Evolutionary conservation across 2,888 invertebrate species (phyloP), one percentile per base, ranked within the genome.

Genomic region (Xanthorhoe spadicearia): DNA sequence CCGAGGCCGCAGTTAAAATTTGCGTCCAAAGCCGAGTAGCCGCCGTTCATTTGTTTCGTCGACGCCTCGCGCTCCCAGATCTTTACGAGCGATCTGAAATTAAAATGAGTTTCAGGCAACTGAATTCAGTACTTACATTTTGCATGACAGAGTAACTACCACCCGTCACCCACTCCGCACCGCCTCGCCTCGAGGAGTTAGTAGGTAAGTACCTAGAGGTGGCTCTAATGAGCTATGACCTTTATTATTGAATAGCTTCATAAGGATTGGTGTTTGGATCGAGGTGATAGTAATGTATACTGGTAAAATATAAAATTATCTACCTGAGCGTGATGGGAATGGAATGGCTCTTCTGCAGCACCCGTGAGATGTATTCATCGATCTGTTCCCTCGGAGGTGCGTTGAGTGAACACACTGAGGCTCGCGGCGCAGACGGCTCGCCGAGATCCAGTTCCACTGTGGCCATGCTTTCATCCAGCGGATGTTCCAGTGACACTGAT

Each of bases 401-500:
- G 80, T 85, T 86, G 1, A 95, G 94, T 28, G 95, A 95, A 83
- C 96, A 96, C 0, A 98, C 95, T 38, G 95, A 94, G 78, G 98
- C 98, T 58, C 96, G 95, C 0, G 98, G 94, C 70, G 96, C 95
- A 0, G 96, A 95, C 17, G 97, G 95, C 79, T 98, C 98, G 6
- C 95, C 93, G 60, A 99, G 92, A 85, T 98, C 96, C 70, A 99
- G 94, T 84, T 99, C 98, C 13, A 97, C 97, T 0, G 98, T 98
- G 0, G 98, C 97, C 95, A 99, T 96, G 69, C 97, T 96, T 86
- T 98, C 98, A 82, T 98, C 98, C 18, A 96, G 92, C 0, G 99
- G 98, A 91, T 99, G 98, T 84, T 98, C 98, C 82, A 99, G 95
- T 8, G 97, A 96, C 18, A 99, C 96, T 9, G 97, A 97, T 71